Base-by-base conservation (phyloP, 2,888 invertebrate species). In the Opisthograptis luteolata region DNA sequence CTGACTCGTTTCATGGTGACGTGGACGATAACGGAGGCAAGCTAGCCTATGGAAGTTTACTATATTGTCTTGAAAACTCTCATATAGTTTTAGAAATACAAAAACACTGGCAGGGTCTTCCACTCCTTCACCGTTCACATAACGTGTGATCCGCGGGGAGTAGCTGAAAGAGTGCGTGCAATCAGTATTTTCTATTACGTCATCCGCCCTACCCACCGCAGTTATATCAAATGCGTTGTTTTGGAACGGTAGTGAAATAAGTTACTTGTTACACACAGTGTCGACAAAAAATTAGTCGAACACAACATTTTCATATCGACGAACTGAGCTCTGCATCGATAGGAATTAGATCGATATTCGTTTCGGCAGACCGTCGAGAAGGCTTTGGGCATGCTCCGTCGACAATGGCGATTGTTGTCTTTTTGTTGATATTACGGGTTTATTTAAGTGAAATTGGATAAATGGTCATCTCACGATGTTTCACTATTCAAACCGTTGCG, bases 391-490 rank as follows among this genome's bases (percentile, higher is more conserved):
- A 71, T 73, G 79, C 72, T 75, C 64, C 70, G 73, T 61, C 73
- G 76, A 73, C 79, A 81, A 72, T 65, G 53, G 66, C 64, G 58
- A 68, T 75, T 72, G 78, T 84, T 71, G 76, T 83, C 84, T 85
- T 88, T 88, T 88, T 89, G 83, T 82, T 76, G 76, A 86, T 79
- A 87, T 86, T 84, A 84, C 87, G 73, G 81, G 84, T 87, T 87
- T 87, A 87, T 88, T 88, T 88, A 87, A 88, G 87, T 82, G 90
- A 88, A 91, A 90, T 88, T 87, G 80, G 86, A 89, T 91, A 91
- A 91, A 91, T 87, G 87, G 86, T 84, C 83, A 86, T 82, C 82
- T 84, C 83, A 74, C 76, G 66, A 81, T 81, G 81, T 84, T 79
- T 75, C 73, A 72, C 80, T 78, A 78, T 78, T 87, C 90, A 87